Evolutionary conservation across 2,797 vertebrate species (phyloP).

Genomic region (Lepus oiostolus): DNA sequence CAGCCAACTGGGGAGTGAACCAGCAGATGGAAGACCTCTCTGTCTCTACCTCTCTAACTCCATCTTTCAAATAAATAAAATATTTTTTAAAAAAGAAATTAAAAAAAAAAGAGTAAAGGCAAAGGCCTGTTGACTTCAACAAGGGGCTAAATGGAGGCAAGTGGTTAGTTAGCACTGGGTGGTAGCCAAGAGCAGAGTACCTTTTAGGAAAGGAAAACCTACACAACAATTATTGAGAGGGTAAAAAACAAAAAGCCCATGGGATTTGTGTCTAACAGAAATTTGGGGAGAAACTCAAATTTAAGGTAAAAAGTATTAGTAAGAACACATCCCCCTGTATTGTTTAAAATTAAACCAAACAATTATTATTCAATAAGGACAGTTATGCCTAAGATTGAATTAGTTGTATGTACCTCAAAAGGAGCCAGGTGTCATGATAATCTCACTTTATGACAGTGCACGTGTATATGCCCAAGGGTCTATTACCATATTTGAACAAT

Average conservation of each 20-base stretch:
- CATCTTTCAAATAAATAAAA: no score
- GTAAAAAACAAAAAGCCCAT: conserved; percentile 2
- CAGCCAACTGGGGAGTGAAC: no score
- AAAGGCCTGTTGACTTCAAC: background rate
- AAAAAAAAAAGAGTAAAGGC: no score
- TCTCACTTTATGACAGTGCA: background rate
- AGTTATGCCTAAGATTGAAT: background rate
- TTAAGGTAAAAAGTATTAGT: conserved; percentile 3
- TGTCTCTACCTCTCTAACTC: no score
- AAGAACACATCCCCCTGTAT: background rate
- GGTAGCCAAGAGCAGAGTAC: background rate
- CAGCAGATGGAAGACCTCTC: no score
- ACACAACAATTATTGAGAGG: background rate
- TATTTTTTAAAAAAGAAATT: no score
- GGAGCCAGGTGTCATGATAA: background rate
- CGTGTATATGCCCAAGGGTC: background rate
- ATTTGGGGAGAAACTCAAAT: background rate
- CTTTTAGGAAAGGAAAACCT: conserved; percentile 15
- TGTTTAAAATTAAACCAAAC: background rate
- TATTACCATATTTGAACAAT: background rate
- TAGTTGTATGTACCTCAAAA: background rate
- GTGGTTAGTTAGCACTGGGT: background rate
- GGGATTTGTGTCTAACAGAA: background rate
- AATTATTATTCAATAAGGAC: background rate
- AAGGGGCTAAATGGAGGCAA: background rate